phyloP scores from a whole-genome alignment of 1,140 invertebrate genomes.

The Trichomalopsis sarcophagae region DNA sequence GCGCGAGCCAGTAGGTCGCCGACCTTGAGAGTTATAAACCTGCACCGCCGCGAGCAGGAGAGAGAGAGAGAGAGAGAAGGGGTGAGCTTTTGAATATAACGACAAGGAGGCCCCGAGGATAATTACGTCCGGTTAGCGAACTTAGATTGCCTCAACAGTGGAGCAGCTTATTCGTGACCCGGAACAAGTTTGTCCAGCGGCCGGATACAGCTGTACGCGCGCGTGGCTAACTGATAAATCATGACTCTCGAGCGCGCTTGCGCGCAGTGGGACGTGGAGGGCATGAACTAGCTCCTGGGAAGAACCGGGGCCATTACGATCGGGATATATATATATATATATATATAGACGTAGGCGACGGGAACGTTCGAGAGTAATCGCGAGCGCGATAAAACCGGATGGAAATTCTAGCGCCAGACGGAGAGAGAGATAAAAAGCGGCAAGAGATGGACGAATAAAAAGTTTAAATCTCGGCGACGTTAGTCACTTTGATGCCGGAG shows the following conservation, averaged over 20 bases:
- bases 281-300: not conserved
- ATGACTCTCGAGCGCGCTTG: not conserved
- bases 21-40: not conserved
- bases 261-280: not conserved
- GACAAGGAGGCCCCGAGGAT: not conserved
- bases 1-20: not conserved
- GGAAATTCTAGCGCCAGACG: not conserved
- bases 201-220: not conserved
- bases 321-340: not conserved
- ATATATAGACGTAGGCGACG: not conserved
- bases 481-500: slow-evolving; percentile 22
- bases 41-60: not conserved
- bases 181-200: slow-evolving; percentile 11
- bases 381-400: slow-evolving; percentile 16
- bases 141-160: slow-evolving; percentile 4
- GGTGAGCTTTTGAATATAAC: not conserved
- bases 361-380: slow-evolving; percentile 18
- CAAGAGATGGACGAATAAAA: slow-evolving; percentile 15
- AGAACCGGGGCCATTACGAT: not conserved
- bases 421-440: not conserved
- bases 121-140: slow-evolving; percentile 2
- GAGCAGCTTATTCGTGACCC: slow-evolving; percentile 5
- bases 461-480: slow-evolving; percentile 29
- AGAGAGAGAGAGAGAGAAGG: too few species aligned
- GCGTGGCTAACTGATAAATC: slow-evolving; percentile 13